Percentiles rank a stretch among this genome's conserved stretches.
phyloP scores from a whole-genome alignment of 2,797 vertebrate species.

The Tapirus indicus region DNA sequence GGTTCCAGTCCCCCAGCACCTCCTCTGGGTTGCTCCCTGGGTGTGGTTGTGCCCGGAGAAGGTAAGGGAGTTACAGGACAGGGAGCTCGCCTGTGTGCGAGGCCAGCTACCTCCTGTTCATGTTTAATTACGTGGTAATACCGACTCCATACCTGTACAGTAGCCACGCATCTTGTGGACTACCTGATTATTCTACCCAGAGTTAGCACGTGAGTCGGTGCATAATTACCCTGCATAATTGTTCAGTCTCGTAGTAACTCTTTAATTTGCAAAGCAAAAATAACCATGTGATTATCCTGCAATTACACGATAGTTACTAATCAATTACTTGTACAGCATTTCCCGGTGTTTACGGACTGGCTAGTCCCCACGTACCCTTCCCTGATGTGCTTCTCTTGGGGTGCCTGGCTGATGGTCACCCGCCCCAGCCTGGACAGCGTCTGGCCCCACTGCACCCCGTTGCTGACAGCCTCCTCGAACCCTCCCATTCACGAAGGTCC shows the following conservation, averaged over 20 bases:
- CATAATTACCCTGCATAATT: slow-evolving; percentile 84
- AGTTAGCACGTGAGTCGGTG: slow-evolving; percentile 48
- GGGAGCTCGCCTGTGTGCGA: background rate
- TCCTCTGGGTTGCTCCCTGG: background rate
- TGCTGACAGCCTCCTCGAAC: background rate
- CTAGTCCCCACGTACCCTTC: background rate
- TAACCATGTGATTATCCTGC: slow-evolving; percentile 87
- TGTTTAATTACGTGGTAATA: rapidly evolving
- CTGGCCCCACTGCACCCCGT: rapidly evolving
- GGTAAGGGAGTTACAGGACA: background rate
- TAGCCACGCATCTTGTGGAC: background rate
- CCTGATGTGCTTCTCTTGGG: background rate
- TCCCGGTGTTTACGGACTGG: slow-evolving; percentile 59
- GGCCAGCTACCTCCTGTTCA: background rate
- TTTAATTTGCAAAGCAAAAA: slow-evolving; percentile 88
- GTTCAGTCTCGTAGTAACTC: slow-evolving; percentile 86
- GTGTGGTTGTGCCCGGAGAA: background rate
- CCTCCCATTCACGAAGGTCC: background rate
- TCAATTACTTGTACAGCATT: slow-evolving; percentile 83
- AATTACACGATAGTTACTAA: slow-evolving; percentile 86
- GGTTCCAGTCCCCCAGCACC: rapidly evolving
- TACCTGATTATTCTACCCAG: slow-evolving; percentile 60
- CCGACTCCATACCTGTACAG: rapidly evolving
- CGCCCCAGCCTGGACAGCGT: no score
- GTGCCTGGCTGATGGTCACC: background rate